phyloP scores from a whole-genome alignment of 2,113 vertebrate species.

The Plecotus auritus region DNA sequence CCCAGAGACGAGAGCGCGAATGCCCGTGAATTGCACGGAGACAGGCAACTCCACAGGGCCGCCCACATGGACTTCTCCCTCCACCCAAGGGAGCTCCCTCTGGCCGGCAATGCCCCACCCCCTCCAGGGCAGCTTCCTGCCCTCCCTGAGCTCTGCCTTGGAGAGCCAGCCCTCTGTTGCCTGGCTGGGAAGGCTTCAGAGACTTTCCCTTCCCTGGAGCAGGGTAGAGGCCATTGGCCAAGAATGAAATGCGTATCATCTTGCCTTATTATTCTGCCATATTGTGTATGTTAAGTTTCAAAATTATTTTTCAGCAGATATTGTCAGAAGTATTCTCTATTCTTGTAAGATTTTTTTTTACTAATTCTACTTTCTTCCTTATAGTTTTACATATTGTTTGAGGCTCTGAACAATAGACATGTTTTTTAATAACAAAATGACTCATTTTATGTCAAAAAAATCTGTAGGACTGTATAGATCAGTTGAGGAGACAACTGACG shows the following conservation, averaged over 20 bases:
- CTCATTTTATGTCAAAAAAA: background rate
- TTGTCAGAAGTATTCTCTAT: background rate
- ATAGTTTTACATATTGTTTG: background rate
- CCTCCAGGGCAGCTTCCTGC: background rate
- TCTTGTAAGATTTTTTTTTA: background rate
- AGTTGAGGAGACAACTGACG: background rate
- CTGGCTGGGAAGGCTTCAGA: background rate
- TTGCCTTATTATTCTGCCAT: background rate
- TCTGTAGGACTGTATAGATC: background rate
- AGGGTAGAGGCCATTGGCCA: background rate
- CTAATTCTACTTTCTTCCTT: background rate
- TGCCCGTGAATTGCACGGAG: fast-evolving
- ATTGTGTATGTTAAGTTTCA: background rate
- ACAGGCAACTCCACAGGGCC: background rate
- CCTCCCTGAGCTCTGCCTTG: background rate
- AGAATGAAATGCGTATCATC: background rate
- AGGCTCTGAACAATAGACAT: background rate
- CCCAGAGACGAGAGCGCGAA: background rate
- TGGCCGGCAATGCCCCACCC: background rate
- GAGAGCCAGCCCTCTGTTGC: background rate
- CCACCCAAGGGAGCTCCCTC: background rate
- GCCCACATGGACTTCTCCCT: background rate
- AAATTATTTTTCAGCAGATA: background rate
- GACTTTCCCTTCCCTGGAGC: background rate
- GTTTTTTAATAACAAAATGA: background rate